These are phyloP conservation scores for Gallinago stenura DNA, from an alignment of 2,797 vertebrate species.

Conservation along the genomic window DNA sequence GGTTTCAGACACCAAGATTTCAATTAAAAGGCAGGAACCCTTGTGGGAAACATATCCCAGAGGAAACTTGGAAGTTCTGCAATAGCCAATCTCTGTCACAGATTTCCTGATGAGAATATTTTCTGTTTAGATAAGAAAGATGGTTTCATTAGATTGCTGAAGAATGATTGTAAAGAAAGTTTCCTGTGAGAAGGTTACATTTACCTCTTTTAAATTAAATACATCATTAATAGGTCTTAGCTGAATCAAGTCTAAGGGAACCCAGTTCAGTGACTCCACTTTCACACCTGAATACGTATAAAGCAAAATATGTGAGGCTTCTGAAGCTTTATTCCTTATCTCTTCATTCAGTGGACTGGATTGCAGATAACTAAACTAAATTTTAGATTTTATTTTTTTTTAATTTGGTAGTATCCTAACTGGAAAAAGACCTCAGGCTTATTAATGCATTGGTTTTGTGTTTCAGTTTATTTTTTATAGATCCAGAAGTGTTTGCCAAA, in stretches of 20 bases:
- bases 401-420: neutral
- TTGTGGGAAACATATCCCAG: neutral
- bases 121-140: neutral
- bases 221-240: slow-evolving; percentile 25
- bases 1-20: neutral
- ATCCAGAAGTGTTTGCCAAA: neutral
- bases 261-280: neutral
- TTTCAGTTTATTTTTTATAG: neutral
- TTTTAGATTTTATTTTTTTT: neutral
- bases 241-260: neutral
- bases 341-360: neutral
- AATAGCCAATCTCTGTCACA: neutral
- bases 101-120: neutral
- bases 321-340: neutral
- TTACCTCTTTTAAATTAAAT: slow-evolving; percentile 46
- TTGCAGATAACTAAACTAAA: neutral
- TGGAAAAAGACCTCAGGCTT: neutral
- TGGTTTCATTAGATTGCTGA: neutral
- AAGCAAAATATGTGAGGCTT: neutral
- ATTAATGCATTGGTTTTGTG: neutral
- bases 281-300: slow-evolving; percentile 15
- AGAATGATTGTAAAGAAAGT: neutral
- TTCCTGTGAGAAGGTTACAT: neutral
- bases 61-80: neutral
- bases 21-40: neutral